Evolutionary conservation across 92 coral and sea anemone species (phyloP), one percentile per base, ranked within the genome.

Genomic region (Epizoanthus ramosus): DNA sequence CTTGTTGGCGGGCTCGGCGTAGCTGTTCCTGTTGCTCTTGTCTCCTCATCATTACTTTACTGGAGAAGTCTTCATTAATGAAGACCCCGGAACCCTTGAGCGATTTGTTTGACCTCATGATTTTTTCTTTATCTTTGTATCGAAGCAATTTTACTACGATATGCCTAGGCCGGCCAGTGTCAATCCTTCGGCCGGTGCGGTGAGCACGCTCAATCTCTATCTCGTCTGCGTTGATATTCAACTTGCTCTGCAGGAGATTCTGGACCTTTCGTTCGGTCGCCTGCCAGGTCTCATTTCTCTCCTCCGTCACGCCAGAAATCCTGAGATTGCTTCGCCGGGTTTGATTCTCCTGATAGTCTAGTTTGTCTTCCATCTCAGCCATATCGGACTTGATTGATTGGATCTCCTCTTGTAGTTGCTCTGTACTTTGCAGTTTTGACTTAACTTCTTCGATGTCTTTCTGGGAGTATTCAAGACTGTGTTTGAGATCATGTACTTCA

Each of bases 1-100:
- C 73, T 33, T 68, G 73, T 68, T 68, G 73, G 73, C 73, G 3
- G n/a, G 73, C 73, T 68, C 9, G 73, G 52, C 19, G 21, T 50
- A 68, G 52, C 52, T 68, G 73, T 45, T 68, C 52, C 53, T 68
- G 73, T 68, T 68, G 72, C 52, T 68, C 73, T 68, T 10, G 73
- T 17, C 73, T 68, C 73, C 73, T 33, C 73, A 37, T 31, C 73
- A 35, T 68, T 17, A 68, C 52, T 68, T 50, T 33, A 17, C 21
- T 33, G 19, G 73, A 68, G 22, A 68, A 31, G 18, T 66, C 71
- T 66, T 66, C 71, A 25, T 66, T 66, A n/a, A 66, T 66, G 71
- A 24, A 24, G 1, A 66, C 45, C 47, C 43, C 17, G 71, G 71
- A 66, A 25, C 71, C 71, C 71, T 25, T 66, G 16, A 66, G 71